These are phyloP conservation scores for Desoria tigrina DNA, from an alignment of 2,888 invertebrate species.

Conservation along the genomic window DNA sequence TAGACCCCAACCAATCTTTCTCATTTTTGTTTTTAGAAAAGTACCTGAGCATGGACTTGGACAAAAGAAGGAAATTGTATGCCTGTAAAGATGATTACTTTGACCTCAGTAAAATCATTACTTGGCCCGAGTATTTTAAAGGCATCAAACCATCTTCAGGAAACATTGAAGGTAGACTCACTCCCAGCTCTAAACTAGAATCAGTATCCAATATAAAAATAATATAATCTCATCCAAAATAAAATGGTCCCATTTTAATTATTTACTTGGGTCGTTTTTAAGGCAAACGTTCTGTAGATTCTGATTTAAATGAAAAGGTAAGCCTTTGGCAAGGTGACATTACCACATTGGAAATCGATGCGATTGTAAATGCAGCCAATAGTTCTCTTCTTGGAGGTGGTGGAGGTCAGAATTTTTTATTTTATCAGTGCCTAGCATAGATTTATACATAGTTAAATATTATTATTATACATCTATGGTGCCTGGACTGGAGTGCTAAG, in stretches of 20 bases:
- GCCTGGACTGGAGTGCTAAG: too few relatives aligned
- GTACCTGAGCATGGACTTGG: conserved; percentile 26
- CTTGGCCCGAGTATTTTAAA: conserved; percentile 26
- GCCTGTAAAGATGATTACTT: conserved; percentile 15
- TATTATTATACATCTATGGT: not conserved
- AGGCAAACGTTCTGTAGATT: not conserved
- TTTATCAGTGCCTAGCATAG: not conserved
- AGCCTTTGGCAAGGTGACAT: conserved; percentile 74
- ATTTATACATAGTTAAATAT: not conserved
- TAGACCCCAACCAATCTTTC: too few relatives aligned
- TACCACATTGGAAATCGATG: conserved; percentile 79
- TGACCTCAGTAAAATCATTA: not conserved
- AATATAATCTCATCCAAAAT: not conserved
- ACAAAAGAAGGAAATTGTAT: conserved; percentile 26
- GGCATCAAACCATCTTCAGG: not conserved
- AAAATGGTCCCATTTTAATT: not conserved
- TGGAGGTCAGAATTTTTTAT: too few relatives aligned
- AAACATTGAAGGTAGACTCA: not conserved
- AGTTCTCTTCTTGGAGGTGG: conserved; percentile 73
- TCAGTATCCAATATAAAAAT: not conserved
- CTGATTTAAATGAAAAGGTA: conserved; percentile 36
- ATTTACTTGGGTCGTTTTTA: too few relatives aligned
- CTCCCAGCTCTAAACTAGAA: too few relatives aligned
- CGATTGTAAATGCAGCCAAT: conserved; percentile 90
- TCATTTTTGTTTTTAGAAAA: too few relatives aligned